Evolutionary conservation across 2,888 invertebrate species (phyloP).

Genomic region (Stenodera caucasica): DNA sequence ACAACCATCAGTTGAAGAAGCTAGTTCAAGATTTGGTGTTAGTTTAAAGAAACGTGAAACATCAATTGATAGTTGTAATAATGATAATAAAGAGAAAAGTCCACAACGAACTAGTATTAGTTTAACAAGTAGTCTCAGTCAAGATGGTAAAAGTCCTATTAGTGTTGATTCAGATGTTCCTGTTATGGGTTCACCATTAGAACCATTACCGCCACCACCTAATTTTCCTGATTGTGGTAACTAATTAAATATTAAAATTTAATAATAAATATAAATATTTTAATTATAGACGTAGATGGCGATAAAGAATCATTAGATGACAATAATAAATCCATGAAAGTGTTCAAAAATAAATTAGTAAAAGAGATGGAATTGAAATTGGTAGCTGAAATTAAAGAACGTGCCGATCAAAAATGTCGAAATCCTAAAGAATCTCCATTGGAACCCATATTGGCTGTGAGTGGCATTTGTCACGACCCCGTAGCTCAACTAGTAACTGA

Average conservation of each 20-base stretch:
- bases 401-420: constrained; percentile 68
- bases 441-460: constrained; percentile 55
- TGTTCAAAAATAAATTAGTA: constrained; percentile 60
- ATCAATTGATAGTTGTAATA: constrained; percentile 62
- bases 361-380: constrained; percentile 84
- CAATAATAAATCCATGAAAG: constrained; percentile 50
- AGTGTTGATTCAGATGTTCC: constrained; percentile 56
- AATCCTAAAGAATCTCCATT: constrained; percentile 60
- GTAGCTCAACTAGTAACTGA: constrained; percentile 81
- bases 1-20: constrained; percentile 72
- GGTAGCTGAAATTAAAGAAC: constrained; percentile 82
- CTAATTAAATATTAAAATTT: constrained; percentile 15
- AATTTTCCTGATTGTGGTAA: constrained; percentile 48
- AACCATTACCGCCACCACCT: constrained; percentile 53
- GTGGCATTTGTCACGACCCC: constrained; percentile 67
- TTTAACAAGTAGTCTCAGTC: constrained; percentile 50
- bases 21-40: constrained; percentile 71
- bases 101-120: constrained; percentile 53
- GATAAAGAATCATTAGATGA: constrained; percentile 42
- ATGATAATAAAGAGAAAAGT: constrained; percentile 51
- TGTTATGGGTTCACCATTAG: constrained; percentile 57
- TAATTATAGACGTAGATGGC: constrained; percentile 21
- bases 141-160: constrained; percentile 52
- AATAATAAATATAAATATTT: background rate
- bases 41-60: constrained; percentile 69